These are phyloP conservation scores for Temnothorax ravouxi DNA, from an alignment of 2,888 invertebrate species.

Conservation along the genomic window DNA sequence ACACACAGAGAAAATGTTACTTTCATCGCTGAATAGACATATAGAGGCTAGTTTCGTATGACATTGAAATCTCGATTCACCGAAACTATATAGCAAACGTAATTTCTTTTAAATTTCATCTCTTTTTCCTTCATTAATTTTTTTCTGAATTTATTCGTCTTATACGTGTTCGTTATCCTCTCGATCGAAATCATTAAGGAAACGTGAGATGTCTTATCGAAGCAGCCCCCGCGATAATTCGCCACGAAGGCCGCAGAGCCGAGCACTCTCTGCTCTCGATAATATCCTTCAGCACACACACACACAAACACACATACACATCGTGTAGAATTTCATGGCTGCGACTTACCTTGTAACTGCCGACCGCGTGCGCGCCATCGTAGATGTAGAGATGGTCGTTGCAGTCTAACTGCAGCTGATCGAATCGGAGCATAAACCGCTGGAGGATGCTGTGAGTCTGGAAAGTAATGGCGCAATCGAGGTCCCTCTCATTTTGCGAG, in stretches of 20 bases:
- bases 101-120: not conserved
- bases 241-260: conserved; percentile 12
- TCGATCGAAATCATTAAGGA: conserved; percentile 36
- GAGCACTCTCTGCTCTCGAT: conserved; percentile 19
- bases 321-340: not conserved
- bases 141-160: not conserved
- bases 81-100: not conserved
- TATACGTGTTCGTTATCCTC: conserved; percentile 16
- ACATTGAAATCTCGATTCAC: not conserved
- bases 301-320: not conserved
- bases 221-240: conserved; percentile 7
- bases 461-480: conserved; percentile 97
- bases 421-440: conserved; percentile 97
- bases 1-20: not conserved
- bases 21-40: not conserved
- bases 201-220: conserved; percentile 47
- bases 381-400: conserved; percentile 97
- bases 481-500: conserved; percentile 96
- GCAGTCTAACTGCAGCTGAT: conserved; percentile 96
- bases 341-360: conserved; percentile 92
- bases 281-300: not conserved
- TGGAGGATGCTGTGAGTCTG: conserved; percentile 98
- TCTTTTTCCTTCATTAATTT: not conserved
- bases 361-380: conserved; percentile 96
- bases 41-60: not conserved